Conservation (phyloP, 2,888 invertebrate species). For the Sylvicola cinctus region DNA sequence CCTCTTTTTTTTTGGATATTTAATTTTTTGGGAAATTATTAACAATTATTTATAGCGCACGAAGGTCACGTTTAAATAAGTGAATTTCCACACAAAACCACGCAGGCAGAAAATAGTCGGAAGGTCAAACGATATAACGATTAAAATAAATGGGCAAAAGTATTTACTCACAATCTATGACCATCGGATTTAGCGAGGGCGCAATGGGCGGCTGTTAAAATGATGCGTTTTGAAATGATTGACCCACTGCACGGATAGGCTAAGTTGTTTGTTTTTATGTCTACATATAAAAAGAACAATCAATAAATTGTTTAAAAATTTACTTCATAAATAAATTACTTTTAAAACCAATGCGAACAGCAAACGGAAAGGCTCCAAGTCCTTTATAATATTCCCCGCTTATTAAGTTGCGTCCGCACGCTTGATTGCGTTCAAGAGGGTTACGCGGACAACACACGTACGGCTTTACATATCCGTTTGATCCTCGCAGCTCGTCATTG, state of each 20-base stretch:
- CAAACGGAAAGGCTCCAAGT: slow-evolving; percentile 55
- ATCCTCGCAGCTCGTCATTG: slow-evolving; percentile 21
- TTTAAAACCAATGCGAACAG: slow-evolving; percentile 52
- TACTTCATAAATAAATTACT: slow-evolving; percentile 34
- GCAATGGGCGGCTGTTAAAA: slow-evolving; percentile 61
- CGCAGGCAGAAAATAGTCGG: no score
- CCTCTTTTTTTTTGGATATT: slow-evolving; percentile 4
- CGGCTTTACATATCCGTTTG: no score
- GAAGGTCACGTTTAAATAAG: no score
- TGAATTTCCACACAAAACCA: no score
- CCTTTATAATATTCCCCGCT: slow-evolving; percentile 41
- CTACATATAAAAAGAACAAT: slow-evolving; percentile 25
- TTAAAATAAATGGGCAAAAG: slow-evolving; percentile 1
- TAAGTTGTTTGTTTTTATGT: slow-evolving; percentile 40
- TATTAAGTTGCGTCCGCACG: slow-evolving; percentile 44
- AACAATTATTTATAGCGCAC: neutral
- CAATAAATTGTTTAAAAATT: neutral
- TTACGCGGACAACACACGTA: slow-evolving; percentile 24
- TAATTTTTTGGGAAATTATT: neutral
- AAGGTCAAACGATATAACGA: no score
- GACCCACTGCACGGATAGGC: slow-evolving; percentile 60
- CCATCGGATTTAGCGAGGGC: slow-evolving; percentile 55
- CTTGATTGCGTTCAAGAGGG: slow-evolving; percentile 25
- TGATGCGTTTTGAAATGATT: slow-evolving; percentile 37
- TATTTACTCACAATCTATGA: slow-evolving; percentile 44